These are phyloP conservation scores for Ophion costatus DNA, from an alignment of 2,888 invertebrate species.

Conservation along the genomic window DNA sequence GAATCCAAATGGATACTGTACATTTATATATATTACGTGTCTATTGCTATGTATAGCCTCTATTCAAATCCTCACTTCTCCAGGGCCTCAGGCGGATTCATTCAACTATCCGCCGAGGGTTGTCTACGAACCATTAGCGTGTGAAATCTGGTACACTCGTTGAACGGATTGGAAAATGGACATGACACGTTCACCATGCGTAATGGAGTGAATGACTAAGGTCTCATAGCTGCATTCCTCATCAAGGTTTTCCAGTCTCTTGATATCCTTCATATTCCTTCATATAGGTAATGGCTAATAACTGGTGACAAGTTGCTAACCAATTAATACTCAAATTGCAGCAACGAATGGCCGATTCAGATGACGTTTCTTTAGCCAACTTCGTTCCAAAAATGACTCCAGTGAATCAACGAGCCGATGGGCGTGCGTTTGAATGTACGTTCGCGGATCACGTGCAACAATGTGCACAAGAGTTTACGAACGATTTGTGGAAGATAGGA, in stretches of 20 bases:
- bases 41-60: constrained; percentile 21
- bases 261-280: not conserved
- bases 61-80: constrained; percentile 4
- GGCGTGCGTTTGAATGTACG: constrained; percentile 1
- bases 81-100: constrained; percentile 13
- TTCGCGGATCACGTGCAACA: constrained; percentile 13
- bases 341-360: constrained; percentile 17
- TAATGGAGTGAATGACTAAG: not conserved
- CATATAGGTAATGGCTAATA: no score
- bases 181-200: not conserved
- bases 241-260: not conserved
- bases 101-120: constrained; percentile 23
- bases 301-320: constrained; percentile 69
- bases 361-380: constrained; percentile 14
- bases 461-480: constrained; percentile 19
- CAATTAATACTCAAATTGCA: constrained; percentile 50
- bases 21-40: constrained; percentile 22
- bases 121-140: constrained; percentile 40
- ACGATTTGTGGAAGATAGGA: constrained; percentile 37
- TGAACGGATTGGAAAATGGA: not conserved
- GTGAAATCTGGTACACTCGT: constrained; percentile 39
- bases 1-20: constrained; percentile 29
- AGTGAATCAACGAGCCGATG: not conserved
- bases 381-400: constrained; percentile 12
- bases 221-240: constrained; percentile 36